A percentile compares a stretch with the other conserved stretches of the same genome.
Evolutionary conservation across 35 echinoderm and acorn worm genomes (phyloP).

Genomic region (Patiria miniata): DNA sequence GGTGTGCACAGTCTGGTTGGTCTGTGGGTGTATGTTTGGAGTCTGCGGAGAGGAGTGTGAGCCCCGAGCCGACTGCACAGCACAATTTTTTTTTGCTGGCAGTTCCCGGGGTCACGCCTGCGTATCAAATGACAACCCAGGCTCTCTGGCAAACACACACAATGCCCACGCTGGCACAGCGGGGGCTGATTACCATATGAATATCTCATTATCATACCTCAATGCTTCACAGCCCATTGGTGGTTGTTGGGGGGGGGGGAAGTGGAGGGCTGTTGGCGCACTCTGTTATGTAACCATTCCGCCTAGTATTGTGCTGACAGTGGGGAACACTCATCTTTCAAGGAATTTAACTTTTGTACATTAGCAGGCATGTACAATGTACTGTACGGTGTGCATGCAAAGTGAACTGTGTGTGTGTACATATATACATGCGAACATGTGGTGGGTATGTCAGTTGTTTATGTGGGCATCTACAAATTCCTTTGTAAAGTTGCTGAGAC

Average conservation of each 20-base stretch:
- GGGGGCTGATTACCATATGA: constrained; percentile 11
- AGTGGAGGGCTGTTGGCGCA: neutral
- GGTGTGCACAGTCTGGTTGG: too few relatives aligned
- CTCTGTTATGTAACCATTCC: neutral
- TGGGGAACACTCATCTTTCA: neutral
- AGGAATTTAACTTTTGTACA: neutral
- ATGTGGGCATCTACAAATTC: too few relatives aligned
- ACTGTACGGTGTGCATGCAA: too few relatives aligned
- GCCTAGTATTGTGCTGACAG: neutral
- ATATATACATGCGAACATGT: too few relatives aligned
- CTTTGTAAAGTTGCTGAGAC: too few relatives aligned
- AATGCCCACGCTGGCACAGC: constrained; percentile 26
- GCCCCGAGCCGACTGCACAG: neutral
- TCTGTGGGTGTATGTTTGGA: too few relatives aligned
- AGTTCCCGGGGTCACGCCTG: constrained; percentile 25
- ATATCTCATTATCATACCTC: constrained; percentile 26
- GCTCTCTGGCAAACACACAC: neutral
- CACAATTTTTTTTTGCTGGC: constrained; percentile 17
- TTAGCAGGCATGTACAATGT: too few relatives aligned
- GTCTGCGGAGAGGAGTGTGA: too few relatives aligned
- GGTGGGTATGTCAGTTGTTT: too few relatives aligned
- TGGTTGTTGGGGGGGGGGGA: neutral
- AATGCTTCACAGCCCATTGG: neutral
- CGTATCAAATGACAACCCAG: constrained; percentile 20
- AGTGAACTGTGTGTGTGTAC: too few relatives aligned